Conservation (phyloP, 2,113 vertebrate genomes). For the Steatornis caripensis region DNA sequence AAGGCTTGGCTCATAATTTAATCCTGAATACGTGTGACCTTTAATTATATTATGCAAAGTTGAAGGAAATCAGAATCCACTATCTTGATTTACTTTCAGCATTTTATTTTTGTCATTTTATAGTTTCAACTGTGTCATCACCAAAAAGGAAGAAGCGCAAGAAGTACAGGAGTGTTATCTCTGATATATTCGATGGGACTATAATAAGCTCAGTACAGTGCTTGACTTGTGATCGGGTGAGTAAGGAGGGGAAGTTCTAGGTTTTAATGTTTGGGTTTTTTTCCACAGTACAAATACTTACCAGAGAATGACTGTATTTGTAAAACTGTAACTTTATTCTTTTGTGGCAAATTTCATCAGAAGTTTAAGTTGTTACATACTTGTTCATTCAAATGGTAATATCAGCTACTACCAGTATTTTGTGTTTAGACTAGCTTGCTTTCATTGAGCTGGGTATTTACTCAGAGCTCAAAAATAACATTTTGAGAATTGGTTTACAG, state of each 20-base stretch:
- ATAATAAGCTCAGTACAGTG: conserved; percentile 98
- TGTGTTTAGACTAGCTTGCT: neutral
- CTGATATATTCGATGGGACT: conserved; percentile 95
- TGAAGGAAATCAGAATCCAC: neutral
- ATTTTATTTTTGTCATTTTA: conserved; percentile 20
- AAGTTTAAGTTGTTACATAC: neutral
- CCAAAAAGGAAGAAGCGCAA: conserved; percentile 89
- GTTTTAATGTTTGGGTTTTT: neutral
- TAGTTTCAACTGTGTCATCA: conserved; percentile 75
- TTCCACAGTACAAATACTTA: neutral
- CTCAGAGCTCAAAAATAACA: neutral
- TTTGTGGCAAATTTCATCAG: neutral
- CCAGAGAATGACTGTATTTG: no score
- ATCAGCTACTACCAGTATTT: neutral
- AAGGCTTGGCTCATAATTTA: neutral
- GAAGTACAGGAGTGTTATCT: conserved; percentile 93
- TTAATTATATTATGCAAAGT: neutral
- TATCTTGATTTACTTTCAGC: neutral
- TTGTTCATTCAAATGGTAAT: neutral
- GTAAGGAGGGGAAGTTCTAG: conserved; percentile 44
- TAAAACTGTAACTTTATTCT: neutral
- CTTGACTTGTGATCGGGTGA: conserved; percentile 95
- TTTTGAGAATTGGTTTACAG: neutral
- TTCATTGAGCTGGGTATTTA: neutral
- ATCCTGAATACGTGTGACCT: neutral